phyloP scores from a whole-genome alignment of 2,888 invertebrate genomes.

The Oligia fasciuncula region DNA sequence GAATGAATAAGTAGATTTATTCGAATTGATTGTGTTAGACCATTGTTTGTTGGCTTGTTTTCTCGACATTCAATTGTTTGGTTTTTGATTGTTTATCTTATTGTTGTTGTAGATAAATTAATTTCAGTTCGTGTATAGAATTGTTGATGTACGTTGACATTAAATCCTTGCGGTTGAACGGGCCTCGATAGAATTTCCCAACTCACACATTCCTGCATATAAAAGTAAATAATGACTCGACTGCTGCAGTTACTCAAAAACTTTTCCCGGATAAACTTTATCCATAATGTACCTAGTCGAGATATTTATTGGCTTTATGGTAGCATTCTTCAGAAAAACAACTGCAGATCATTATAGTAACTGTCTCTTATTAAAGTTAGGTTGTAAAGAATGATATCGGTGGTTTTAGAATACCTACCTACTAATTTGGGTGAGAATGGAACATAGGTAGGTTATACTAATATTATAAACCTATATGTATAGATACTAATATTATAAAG shows the following conservation, averaged over 20 bases:
- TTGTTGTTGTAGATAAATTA: slow-evolving; percentile 46
- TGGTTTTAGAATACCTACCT: not conserved
- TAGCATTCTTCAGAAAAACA: slow-evolving; percentile 24
- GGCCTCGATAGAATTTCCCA: slow-evolving; percentile 24
- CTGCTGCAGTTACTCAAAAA: slow-evolving; percentile 44
- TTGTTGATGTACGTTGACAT: slow-evolving; percentile 32
- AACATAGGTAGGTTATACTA: not conserved
- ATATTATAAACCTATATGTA: not conserved
- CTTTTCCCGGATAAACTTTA: slow-evolving; percentile 46
- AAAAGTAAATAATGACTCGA: slow-evolving; percentile 40
- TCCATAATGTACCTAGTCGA: slow-evolving; percentile 16
- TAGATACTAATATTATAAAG: too few species aligned
- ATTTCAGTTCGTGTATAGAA: slow-evolving; percentile 45
- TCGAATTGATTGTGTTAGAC: slow-evolving; percentile 61
- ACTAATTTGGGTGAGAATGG: not conserved
- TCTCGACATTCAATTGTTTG: slow-evolving; percentile 59
- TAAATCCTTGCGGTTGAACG: slow-evolving; percentile 25
- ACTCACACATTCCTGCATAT: slow-evolving; percentile 43
- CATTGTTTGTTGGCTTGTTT: slow-evolving; percentile 57
- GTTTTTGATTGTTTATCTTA: slow-evolving; percentile 59
- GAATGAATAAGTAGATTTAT: slow-evolving; percentile 65
- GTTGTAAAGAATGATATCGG: not conserved
- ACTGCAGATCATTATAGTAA: slow-evolving; percentile 9
- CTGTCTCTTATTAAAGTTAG: not conserved
- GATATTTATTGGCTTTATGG: slow-evolving; percentile 35